Evolutionary conservation across 1,140 invertebrate species (phyloP).

Genomic region (Harpegnathos saltator): DNA sequence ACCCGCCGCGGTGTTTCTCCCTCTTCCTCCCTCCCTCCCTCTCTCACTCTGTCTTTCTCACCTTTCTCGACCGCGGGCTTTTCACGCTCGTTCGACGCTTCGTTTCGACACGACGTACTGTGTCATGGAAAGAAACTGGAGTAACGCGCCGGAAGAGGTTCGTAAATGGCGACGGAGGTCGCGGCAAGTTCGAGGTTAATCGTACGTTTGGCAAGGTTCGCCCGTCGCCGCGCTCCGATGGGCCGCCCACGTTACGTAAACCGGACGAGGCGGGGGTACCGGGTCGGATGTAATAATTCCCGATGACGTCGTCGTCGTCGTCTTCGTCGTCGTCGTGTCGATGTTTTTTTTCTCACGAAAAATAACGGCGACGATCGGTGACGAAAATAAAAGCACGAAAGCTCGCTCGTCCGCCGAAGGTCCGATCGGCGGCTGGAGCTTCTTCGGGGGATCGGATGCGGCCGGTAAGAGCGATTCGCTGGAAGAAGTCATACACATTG

Average conservation of each 20-base stretch:
- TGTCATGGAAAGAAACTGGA: conserved; percentile 41
- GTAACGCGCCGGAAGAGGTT: conserved; percentile 31
- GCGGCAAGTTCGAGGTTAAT: conserved; percentile 75
- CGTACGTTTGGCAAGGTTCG: conserved; percentile 69
- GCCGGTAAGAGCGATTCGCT: too few species aligned
- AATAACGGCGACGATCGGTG: background rate
- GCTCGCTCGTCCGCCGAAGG: background rate
- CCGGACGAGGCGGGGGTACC: background rate
- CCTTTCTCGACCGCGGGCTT: conserved; percentile 22
- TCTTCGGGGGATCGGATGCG: too few species aligned
- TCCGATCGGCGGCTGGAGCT: too few species aligned
- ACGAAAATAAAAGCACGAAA: conserved; percentile 5
- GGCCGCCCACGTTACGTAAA: conserved; percentile 63
- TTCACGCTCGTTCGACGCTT: background rate
- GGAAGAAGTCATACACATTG: too few species aligned
- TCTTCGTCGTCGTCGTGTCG: background rate
- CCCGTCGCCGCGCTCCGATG: conserved; percentile 47
- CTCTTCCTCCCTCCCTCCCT: too few species aligned
- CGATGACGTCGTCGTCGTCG: background rate
- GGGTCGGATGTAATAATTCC: conserved; percentile 17
- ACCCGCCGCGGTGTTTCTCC: too few species aligned
- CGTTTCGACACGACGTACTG: conserved; percentile 27
- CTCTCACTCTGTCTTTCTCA: too few species aligned
- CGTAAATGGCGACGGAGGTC: conserved; percentile 66
- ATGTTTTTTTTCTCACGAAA: background rate